Conservation (phyloP, 2,113 vertebrate species). For the Procapra przewalskii region DNA sequence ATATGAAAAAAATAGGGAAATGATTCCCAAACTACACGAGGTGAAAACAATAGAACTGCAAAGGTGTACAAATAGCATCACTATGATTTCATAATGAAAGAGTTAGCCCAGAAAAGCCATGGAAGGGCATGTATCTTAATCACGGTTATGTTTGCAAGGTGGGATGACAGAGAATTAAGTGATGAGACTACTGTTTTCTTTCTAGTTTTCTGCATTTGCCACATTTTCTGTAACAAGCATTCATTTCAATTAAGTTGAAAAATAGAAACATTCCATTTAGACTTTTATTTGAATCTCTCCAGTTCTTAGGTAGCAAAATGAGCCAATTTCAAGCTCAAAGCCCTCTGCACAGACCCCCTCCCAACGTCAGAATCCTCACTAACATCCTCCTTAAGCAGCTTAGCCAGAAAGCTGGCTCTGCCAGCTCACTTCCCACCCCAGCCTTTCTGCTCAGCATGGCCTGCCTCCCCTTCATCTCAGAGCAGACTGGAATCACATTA, state of each 20-base stretch:
- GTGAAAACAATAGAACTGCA: background rate
- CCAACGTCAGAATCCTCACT: background rate
- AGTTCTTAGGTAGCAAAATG: background rate
- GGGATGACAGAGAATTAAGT: background rate
- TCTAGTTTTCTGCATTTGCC: background rate
- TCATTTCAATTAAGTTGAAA: conserved; percentile 37
- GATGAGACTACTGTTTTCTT: background rate
- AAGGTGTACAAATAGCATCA: background rate
- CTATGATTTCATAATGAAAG: background rate
- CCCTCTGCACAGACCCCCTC: background rate
- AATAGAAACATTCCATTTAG: conserved; percentile 4
- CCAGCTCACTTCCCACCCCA: background rate
- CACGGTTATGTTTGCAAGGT: background rate
- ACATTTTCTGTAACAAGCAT: background rate
- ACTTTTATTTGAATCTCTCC: conserved; percentile 5
- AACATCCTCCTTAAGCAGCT: conserved; percentile 37
- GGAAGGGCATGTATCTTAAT: background rate
- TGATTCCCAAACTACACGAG: background rate
- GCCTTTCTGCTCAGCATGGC: background rate
- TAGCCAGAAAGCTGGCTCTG: background rate
- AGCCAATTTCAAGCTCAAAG: conserved; percentile 17
- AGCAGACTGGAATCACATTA: background rate
- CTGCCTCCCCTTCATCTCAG: background rate
- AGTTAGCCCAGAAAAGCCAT: background rate
- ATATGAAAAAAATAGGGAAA: background rate